Evolutionary conservation across 64 coral and sea anemone species (phyloP).

Genomic region (Orbicella faveolata): DNA sequence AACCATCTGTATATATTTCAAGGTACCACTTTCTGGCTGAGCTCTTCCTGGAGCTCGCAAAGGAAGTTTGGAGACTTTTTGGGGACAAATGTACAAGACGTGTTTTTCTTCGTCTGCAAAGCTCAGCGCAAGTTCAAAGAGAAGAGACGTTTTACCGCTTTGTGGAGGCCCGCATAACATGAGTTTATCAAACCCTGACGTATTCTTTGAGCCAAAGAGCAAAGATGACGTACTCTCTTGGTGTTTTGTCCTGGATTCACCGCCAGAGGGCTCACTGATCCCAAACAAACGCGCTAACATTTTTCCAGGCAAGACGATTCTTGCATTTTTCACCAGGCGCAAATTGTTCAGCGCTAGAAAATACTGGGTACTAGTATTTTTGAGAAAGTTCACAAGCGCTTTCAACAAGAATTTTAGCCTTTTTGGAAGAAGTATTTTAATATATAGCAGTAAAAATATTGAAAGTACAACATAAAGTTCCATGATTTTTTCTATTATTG

Average conservation of each 20-base stretch:
- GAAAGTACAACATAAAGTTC: neutral
- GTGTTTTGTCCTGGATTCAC: neutral
- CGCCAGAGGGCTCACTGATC: neutral
- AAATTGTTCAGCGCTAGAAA: neutral
- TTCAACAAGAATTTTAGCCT: neutral
- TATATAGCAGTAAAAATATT: neutral
- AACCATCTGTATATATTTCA: slow-evolving; percentile 78
- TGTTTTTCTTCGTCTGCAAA: slow-evolving; percentile 82
- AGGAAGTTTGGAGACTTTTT: slow-evolving; percentile 64
- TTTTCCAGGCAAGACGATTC: neutral
- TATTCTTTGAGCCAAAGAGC: slow-evolving; percentile 42
- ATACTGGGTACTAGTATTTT: slow-evolving; percentile 4
- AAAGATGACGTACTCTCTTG: neutral
- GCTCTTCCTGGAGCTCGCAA: slow-evolving; percentile 47
- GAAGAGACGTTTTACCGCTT: slow-evolving; percentile 73
- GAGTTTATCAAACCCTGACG: slow-evolving; percentile 11
- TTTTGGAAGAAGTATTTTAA: neutral
- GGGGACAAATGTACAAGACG: slow-evolving; percentile 71
- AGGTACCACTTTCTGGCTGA: slow-evolving; percentile 28
- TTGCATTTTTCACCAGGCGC: slow-evolving; percentile 3
- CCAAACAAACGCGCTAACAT: slow-evolving; percentile 58
- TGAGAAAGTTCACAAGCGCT: neutral
- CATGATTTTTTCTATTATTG: neutral
- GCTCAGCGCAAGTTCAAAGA: slow-evolving; percentile 74
- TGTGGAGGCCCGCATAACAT: slow-evolving; percentile 46